Evolutionary conservation across 2,797 vertebrate genomes (phyloP).

Genomic region (Tapirus indicus): DNA sequence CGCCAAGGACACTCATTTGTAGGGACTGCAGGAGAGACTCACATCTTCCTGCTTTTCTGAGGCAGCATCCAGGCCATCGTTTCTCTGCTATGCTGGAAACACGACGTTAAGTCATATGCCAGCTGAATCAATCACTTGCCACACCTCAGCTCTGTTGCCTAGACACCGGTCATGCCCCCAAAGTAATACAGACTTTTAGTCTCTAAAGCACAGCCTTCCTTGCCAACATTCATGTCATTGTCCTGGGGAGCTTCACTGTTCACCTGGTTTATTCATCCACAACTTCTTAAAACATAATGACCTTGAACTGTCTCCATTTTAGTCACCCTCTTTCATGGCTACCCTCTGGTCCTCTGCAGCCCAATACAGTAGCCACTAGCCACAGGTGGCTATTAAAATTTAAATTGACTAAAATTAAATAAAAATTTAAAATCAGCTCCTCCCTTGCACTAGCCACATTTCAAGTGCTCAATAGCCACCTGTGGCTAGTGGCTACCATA

Average conservation of each 20-base stretch:
- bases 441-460: background rate
- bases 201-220: slow-evolving; percentile 32
- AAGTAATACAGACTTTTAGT: background rate
- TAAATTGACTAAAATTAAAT: background rate
- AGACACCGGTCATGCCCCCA: background rate
- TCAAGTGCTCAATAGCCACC: background rate
- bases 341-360: background rate
- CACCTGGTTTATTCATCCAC: background rate
- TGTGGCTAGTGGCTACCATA: background rate
- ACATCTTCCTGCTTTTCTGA: background rate
- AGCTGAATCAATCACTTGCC: background rate
- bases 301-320: background rate
- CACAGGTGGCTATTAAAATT: background rate
- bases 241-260: background rate
- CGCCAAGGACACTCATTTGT: background rate
- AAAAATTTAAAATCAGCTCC: background rate
- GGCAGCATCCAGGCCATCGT: background rate
- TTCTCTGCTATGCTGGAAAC: background rate
- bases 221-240: background rate
- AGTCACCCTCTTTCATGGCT: background rate
- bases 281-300: slow-evolving; percentile 54
- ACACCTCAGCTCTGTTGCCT: background rate
- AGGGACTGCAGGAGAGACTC: background rate
- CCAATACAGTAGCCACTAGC: background rate
- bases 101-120: background rate